phyloP scores from a whole-genome alignment of 2,888 invertebrate species.

The Brenthis ino region DNA sequence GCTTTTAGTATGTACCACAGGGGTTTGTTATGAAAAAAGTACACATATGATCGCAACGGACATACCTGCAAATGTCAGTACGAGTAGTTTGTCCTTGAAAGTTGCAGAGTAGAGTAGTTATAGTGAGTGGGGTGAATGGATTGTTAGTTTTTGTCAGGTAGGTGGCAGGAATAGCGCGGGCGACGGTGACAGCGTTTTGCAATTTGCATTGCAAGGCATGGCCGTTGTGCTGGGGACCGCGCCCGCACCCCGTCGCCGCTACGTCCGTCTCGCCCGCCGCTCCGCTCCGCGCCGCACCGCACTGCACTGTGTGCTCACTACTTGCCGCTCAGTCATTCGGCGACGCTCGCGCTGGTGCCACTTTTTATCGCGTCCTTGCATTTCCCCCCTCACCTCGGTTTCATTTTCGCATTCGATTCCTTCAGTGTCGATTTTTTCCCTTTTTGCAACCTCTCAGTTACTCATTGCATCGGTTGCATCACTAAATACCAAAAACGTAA shows the following conservation, averaged over 20 bases:
- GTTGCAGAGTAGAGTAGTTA: slow-evolving; percentile 44
- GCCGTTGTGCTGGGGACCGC: slow-evolving; percentile 72
- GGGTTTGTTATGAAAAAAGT: not conserved
- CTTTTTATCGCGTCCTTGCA: slow-evolving; percentile 49
- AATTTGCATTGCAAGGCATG: slow-evolving; percentile 67
- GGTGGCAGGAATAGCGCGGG: slow-evolving; percentile 45
- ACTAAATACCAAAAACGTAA: not conserved
- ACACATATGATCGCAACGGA: slow-evolving; percentile 2
- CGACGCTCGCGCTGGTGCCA: slow-evolving; percentile 75
- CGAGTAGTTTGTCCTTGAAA: slow-evolving; percentile 40
- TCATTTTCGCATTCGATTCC: slow-evolving; percentile 29
- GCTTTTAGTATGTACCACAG: not conserved
- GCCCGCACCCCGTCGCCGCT: slow-evolving; percentile 58
- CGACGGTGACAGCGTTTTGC: slow-evolving; percentile 47
- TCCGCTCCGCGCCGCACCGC: slow-evolving; percentile 58
- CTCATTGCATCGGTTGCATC: slow-evolving; percentile 10
- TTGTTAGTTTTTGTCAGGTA: slow-evolving; percentile 49
- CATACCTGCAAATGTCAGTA: slow-evolving; percentile 13
- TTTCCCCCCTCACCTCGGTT: slow-evolving; percentile 34
- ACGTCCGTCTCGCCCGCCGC: slow-evolving; percentile 44
- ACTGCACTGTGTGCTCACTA: slow-evolving; percentile 50
- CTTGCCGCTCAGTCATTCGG: slow-evolving; percentile 74
- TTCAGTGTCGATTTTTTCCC: slow-evolving; percentile 20
- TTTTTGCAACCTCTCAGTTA: slow-evolving; percentile 4
- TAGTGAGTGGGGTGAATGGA: slow-evolving; percentile 51